phyloP scores from a whole-genome alignment of 2,888 invertebrate genomes.

The Melolontha melolontha region DNA sequence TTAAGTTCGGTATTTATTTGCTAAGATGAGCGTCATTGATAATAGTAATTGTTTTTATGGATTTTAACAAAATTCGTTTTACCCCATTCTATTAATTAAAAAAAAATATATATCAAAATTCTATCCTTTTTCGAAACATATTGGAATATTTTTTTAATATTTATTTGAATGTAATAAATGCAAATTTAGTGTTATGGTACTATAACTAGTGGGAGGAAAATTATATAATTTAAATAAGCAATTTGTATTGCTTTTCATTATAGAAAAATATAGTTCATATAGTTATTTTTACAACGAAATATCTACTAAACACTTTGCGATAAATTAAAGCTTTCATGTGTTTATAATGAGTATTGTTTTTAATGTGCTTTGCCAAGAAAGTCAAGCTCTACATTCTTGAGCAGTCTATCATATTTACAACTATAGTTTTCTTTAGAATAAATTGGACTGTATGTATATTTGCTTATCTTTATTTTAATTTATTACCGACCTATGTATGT shows the following conservation, averaged over 20 bases:
- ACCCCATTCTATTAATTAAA: no score
- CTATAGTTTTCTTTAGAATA: constrained; percentile 30
- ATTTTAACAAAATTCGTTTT: no score
- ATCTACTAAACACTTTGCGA: constrained; percentile 12
- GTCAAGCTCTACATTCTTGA: constrained; percentile 38
- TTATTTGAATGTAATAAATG: no score
- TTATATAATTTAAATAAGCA: constrained; percentile 4
- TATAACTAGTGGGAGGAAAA: constrained; percentile 13
- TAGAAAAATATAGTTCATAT: constrained; percentile 21
- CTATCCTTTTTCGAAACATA: no score
- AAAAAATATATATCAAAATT: no score
- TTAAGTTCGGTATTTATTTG: no score
- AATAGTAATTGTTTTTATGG: no score
- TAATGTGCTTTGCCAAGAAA: constrained; percentile 20
- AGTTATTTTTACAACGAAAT: constrained; percentile 3
- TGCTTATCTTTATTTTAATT: constrained; percentile 11
- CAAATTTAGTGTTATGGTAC: no score
- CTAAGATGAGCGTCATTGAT: no score
- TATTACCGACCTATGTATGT: background rate
- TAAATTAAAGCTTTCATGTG: constrained; percentile 2
- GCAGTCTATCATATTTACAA: constrained; percentile 37
- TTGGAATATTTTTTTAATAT: no score
- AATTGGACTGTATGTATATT: constrained; percentile 36
- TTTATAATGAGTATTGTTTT: constrained; percentile 8
- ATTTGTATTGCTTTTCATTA: constrained; percentile 9